These are phyloP conservation scores for Stenopsyche tienmushanensis DNA, from an alignment of 1,140 invertebrate genomes.

Conservation along the genomic window DNA sequence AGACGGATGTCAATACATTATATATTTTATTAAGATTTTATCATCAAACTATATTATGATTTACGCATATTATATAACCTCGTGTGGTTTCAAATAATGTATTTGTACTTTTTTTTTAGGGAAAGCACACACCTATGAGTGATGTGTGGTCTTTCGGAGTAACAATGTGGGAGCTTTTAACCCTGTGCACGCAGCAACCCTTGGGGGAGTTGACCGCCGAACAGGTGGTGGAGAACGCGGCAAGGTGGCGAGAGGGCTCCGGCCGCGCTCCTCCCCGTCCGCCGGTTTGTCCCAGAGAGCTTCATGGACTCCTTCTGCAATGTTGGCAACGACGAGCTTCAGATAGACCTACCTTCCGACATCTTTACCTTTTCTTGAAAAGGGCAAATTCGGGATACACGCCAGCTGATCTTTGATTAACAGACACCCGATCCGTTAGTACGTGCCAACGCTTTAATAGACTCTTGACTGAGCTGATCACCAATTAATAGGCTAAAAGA, in stretches of 20 bases:
- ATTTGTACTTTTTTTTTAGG: conserved; percentile 59
- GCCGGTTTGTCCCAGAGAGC: conserved; percentile 83
- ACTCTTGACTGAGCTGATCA: neutral
- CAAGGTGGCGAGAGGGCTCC: conserved; percentile 59
- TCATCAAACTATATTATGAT: too few relatives aligned
- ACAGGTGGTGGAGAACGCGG: conserved; percentile 74
- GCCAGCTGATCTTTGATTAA: conserved; percentile 45
- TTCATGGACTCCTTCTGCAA: conserved; percentile 91
- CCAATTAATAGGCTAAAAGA: neutral
- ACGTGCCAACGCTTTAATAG: neutral
- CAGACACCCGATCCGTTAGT: conserved; percentile 5
- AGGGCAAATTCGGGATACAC: conserved; percentile 85
- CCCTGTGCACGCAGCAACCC: conserved; percentile 69
- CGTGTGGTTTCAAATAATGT: too few relatives aligned
- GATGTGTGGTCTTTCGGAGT: conserved; percentile 82
- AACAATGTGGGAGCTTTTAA: conserved; percentile 78
- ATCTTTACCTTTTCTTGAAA: conserved; percentile 89
- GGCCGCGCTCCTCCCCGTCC: conserved; percentile 64
- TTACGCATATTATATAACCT: too few relatives aligned
- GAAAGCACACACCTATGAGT: conserved; percentile 68
- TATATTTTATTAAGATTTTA: too few relatives aligned
- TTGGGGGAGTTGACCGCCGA: conserved; percentile 73
- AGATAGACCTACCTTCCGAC: conserved; percentile 84
- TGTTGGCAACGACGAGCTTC: conserved; percentile 88
- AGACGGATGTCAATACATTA: too few relatives aligned